Base-by-base conservation (phyloP, 2,797 vertebrate genomes). In the Xenopus petersii region DNA sequence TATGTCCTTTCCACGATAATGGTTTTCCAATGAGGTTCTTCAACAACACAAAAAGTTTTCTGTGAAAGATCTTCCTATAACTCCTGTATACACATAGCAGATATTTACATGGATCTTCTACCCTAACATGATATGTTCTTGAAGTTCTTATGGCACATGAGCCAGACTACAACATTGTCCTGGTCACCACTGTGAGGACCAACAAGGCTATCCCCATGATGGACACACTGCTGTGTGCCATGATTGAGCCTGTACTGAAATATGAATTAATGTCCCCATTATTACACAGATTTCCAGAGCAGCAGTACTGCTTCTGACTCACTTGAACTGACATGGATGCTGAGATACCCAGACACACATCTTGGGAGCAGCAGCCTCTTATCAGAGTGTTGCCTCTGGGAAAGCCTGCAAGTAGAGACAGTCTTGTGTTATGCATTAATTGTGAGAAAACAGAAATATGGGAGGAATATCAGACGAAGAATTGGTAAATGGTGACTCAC, bases 301-400 rank as follows among this genome's bases (percentile, higher is more conserved):
- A 82, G 62, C 74, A 74, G n/a, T 66, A 66, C 12, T 73, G 17
- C 17, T 81, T 82, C 58, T 81, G 71, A 13, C 71, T 73, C 60
- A 65, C 16, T 42, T 69, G 76, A 12, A 74, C 4, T 0, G 5
- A 6, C n/a, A 73, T 2, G 46, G 71, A 65, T 2, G 54, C 61
- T 0, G 76, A 70, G 11, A 78, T 36, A 6, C 76, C 81, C 42
- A 24, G 26, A 58, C 81, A 82, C 7, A 82, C 76, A 17, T 79
- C 74, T 17, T 62, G 12, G 59, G 80, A 72, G 49, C 67, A 67
- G 62, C 81, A 82, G 9, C 79, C 71, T 0, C 79, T 76, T 71
- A 82, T 30, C 48, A 82, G n/a, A 0, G 74, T 79, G 4, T 74
- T 75, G 13, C 66, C 74, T 6, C 65, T 21, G 7, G 71, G 76